Percentiles rank a stretch among this genome's conserved stretches.
phyloP scores from a whole-genome alignment of 2,113 vertebrate species.

The Martes martes region DNA sequence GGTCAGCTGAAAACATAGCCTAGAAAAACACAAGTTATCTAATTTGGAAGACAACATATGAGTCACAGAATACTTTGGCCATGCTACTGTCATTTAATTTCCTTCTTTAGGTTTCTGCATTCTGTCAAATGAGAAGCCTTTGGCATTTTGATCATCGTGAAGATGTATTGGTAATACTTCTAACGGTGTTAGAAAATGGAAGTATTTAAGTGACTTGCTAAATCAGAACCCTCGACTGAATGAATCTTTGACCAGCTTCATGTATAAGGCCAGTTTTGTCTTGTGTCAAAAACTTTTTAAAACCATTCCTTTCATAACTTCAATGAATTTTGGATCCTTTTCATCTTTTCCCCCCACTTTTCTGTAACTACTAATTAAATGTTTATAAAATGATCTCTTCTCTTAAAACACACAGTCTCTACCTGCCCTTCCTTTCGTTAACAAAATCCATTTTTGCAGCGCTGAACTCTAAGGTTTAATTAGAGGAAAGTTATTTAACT shows the following conservation, averaged over 20 bases:
- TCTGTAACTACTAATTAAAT: neutral
- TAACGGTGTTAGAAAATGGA: neutral
- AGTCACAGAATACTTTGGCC: neutral
- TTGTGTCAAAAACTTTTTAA: constrained; percentile 42
- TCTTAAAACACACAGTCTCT: neutral
- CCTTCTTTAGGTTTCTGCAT: neutral
- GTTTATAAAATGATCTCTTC: neutral
- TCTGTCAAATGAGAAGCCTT: neutral
- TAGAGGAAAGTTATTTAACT: neutral
- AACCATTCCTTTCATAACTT: constrained; percentile 21
- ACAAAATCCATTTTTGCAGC: neutral
- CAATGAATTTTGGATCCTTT: neutral
- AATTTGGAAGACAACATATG: neutral
- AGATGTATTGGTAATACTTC: neutral
- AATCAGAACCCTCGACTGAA: neutral
- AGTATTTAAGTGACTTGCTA: neutral
- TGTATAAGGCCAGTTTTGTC: neutral
- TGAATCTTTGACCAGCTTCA: neutral
- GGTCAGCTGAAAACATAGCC: neutral
- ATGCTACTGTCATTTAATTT: neutral
- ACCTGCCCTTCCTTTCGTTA: neutral
- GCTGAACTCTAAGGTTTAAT: neutral
- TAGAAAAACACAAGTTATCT: neutral
- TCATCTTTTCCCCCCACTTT: neutral
- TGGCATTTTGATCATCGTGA: neutral